Conservation (phyloP, 2,797 vertebrate genomes). For the Brotula barbata region DNA sequence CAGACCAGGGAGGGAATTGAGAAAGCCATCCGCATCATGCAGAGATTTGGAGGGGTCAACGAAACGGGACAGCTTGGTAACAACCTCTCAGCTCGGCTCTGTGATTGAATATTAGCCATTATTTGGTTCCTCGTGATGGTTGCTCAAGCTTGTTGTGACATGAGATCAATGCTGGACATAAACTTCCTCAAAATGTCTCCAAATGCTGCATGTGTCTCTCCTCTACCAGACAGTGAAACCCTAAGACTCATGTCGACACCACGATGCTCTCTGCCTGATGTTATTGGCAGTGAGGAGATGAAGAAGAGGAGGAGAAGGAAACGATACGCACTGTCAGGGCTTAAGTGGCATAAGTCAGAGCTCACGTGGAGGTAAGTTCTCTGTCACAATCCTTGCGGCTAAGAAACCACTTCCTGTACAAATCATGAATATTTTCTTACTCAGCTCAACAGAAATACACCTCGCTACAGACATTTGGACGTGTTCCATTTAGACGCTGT, state of each 20-base stretch:
- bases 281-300: constrained; percentile 80
- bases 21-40: constrained; percentile 85
- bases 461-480: no score
- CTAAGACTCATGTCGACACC: constrained; percentile 81
- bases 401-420: constrained; percentile 5
- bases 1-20: constrained; percentile 82
- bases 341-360: constrained; percentile 78
- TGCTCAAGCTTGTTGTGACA: neutral
- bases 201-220: constrained; percentile 14
- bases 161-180: neutral
- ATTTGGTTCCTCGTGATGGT: neutral
- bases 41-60: constrained; percentile 83
- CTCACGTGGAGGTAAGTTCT: constrained; percentile 77
- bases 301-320: constrained; percentile 71
- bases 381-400: constrained; percentile 26
- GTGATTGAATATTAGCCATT: neutral
- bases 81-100: neutral
- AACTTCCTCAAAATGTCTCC: neutral
- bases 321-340: constrained; percentile 82
- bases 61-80: constrained; percentile 85
- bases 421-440: constrained; percentile 12
- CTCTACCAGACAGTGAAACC: constrained; percentile 60
- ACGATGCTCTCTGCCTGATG: constrained; percentile 89
- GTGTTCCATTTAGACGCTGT: no score
- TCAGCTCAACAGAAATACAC: no score